Conservation (phyloP, 2,888 invertebrate species). For the Synanthedon formicaeformis region DNA sequence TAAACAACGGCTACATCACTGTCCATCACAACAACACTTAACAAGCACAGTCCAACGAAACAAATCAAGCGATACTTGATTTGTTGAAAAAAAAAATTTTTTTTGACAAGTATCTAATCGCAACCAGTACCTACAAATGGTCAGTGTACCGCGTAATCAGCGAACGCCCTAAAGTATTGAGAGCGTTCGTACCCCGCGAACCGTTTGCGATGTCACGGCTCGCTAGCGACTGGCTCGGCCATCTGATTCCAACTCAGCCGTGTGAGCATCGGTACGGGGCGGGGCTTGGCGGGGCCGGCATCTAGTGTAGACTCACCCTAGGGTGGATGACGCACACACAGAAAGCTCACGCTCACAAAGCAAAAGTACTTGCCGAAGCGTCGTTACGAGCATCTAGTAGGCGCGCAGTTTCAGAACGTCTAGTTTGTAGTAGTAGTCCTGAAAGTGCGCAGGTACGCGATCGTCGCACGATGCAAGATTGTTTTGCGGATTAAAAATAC, state of each 20-base stretch:
- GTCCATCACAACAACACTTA: constrained; percentile 24
- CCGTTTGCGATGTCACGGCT: constrained; percentile 68
- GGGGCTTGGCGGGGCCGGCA: constrained; percentile 40
- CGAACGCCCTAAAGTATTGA: constrained; percentile 56
- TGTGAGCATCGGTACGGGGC: constrained; percentile 63
- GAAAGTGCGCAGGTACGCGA: constrained; percentile 10
- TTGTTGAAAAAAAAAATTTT: constrained; percentile 44
- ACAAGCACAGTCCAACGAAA: constrained; percentile 34
- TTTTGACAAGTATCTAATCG: constrained; percentile 58
- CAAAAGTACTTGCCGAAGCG: constrained; percentile 15
- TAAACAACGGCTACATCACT: constrained; percentile 18
- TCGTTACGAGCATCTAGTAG: constrained; percentile 1
- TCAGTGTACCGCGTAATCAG: constrained; percentile 63
- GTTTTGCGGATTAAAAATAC: not conserved
- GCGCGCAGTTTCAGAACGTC: constrained; percentile 14
- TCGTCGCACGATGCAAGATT: constrained; percentile 1
- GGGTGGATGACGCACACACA: constrained; percentile 45
- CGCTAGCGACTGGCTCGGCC: constrained; percentile 67
- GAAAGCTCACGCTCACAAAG: constrained; percentile 27
- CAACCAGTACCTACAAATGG: constrained; percentile 22
- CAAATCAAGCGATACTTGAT: constrained; percentile 19
- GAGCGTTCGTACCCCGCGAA: constrained; percentile 53
- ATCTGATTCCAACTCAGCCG: constrained; percentile 71
- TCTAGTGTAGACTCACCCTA: constrained; percentile 26
- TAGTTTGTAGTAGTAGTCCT: constrained; percentile 1